Percentiles rank a stretch among this genome's conserved stretches.
Conservation (phyloP, 2,888 invertebrate species). For the Dasypogon diadema region DNA sequence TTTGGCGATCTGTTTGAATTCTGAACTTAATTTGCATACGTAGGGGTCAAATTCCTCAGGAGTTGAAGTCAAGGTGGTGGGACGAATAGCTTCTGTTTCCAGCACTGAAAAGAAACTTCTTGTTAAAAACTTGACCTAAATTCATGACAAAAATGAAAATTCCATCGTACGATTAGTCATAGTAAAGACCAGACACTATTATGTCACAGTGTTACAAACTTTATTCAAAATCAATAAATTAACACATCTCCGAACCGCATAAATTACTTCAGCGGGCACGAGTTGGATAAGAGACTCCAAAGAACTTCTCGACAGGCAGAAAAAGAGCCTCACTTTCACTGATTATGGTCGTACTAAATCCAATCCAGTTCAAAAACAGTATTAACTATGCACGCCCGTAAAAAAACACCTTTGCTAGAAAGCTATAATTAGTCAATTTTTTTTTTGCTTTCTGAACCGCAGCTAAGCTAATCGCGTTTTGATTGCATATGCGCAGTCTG, state of each 20-base stretch:
- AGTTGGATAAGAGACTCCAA: not conserved
- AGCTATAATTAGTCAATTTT: not conserved
- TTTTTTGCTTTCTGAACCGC: not conserved
- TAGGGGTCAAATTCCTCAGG: conserved; percentile 66
- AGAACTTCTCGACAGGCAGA: not conserved
- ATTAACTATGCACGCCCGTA: too few relatives aligned
- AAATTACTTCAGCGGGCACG: conserved; percentile 25
- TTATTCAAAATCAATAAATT: conserved; percentile 13
- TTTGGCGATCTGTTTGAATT: conserved; percentile 74
- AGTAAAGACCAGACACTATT: not conserved
- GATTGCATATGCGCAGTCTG: not conserved
- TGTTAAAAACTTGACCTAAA: conserved; percentile 4
- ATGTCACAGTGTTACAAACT: conserved; percentile 19
- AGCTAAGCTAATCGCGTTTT: not conserved
- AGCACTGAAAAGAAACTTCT: conserved; percentile 63
- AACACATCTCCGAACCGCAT: conserved; percentile 25
- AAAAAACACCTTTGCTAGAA: not conserved
- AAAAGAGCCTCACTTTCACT: conserved; percentile 16
- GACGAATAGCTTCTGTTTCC: conserved; percentile 65
- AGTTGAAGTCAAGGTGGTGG: conserved; percentile 61
- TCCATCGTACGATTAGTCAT: not conserved
- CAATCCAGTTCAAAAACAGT: not conserved
- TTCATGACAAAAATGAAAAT: not conserved
- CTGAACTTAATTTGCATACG: conserved; percentile 63
- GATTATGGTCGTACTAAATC: not conserved